phyloP scores from a whole-genome alignment of 2,888 invertebrate species.

The Diaperis boleti region DNA sequence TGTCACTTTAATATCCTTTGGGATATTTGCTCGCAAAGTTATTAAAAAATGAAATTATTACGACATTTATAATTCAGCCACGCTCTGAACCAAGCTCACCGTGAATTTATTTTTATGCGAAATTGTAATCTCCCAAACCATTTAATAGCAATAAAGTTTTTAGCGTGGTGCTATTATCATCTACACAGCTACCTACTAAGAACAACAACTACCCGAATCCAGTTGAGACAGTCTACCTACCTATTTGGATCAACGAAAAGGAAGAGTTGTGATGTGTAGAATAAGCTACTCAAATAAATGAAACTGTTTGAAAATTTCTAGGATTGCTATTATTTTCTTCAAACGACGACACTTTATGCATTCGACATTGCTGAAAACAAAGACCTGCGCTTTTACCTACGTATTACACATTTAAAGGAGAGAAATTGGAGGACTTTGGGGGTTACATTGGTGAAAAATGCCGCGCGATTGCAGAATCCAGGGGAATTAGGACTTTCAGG shows the following conservation, averaged over 20 bases:
- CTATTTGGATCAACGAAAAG: too few species aligned
- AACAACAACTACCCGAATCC: conserved; percentile 27
- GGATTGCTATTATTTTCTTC: too few species aligned
- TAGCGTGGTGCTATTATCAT: conserved; percentile 28
- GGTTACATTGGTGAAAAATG: too few species aligned
- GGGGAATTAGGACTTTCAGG: too few species aligned
- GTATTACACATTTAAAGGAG: too few species aligned
- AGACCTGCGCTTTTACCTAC: too few species aligned
- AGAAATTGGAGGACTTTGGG: too few species aligned
- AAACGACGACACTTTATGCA: too few species aligned
- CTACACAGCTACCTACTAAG: conserved; percentile 27
- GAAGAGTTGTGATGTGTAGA: too few species aligned
- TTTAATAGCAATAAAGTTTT: conserved; percentile 37
- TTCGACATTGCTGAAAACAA: too few species aligned
- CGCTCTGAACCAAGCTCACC: conserved; percentile 29
- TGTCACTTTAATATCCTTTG: conserved; percentile 36
- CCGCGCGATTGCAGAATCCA: too few species aligned
- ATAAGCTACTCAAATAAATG: too few species aligned
- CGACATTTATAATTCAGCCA: conserved; percentile 36
- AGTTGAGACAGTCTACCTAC: conserved; percentile 23
- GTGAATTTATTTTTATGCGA: conserved; percentile 39
- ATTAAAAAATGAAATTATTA: conserved; percentile 38
- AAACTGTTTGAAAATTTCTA: conserved; percentile 23
- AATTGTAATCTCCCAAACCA: conserved; percentile 32
- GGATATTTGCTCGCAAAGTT: conserved; percentile 36